phyloP scores from a whole-genome alignment of 2,797 vertebrate genomes.

The Lepus oiostolus region DNA sequence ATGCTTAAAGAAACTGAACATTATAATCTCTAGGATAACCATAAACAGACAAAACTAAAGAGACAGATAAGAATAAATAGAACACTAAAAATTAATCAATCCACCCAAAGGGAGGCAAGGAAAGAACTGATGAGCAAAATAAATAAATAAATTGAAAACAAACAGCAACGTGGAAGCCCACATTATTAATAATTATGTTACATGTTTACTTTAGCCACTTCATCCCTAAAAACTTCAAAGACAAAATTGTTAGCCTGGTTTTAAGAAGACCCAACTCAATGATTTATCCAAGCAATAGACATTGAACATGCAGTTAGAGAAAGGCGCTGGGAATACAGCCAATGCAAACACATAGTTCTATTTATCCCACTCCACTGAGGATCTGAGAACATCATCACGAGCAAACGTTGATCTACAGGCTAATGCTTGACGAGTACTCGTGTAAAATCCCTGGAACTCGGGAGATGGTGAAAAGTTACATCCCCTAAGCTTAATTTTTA shows the following conservation, averaged over 20 bases:
- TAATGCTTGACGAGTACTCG: not conserved
- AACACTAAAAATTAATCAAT: not conserved
- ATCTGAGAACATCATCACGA: not conserved
- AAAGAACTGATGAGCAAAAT: not conserved
- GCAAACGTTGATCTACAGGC: not conserved
- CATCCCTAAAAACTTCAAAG: not conserved
- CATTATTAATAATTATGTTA: too few species aligned
- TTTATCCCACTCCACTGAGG: not conserved
- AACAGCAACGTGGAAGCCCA: not conserved
- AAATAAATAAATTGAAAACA: not conserved
- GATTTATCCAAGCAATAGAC: not conserved
- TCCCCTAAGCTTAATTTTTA: not conserved
- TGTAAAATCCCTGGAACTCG: not conserved
- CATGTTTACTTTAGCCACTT: not conserved
- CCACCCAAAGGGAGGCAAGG: not conserved
- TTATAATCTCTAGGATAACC: not conserved
- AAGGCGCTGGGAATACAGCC: not conserved
- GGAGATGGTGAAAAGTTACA: not conserved
- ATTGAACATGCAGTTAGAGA: not conserved
- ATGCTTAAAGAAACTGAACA: not conserved
- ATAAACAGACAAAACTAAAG: constrained; percentile 1
- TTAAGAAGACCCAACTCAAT: not conserved
- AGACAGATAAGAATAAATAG: not conserved
- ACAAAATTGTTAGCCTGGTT: not conserved
- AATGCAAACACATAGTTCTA: not conserved